These are phyloP conservation scores for Phaedon cochleariae DNA, from an alignment of 2,888 invertebrate genomes.

Conservation along the genomic window DNA sequence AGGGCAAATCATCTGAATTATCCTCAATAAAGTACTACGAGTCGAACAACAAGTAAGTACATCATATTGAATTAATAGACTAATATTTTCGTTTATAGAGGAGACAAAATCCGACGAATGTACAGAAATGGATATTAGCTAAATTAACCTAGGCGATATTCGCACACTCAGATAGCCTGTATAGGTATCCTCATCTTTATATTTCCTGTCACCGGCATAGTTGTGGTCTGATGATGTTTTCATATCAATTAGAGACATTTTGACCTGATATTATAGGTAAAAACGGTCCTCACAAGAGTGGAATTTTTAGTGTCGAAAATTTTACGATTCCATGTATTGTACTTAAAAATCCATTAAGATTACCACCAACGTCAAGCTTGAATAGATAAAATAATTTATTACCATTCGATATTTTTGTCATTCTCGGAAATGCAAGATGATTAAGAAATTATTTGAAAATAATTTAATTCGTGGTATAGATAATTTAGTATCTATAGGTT, in stretches of 20 bases:
- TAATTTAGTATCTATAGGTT: not conserved
- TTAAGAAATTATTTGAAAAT: slow-evolving; percentile 11
- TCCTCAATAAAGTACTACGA: too few species aligned
- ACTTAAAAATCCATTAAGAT: slow-evolving; percentile 40
- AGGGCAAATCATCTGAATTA: too few species aligned
- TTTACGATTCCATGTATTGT: slow-evolving; percentile 33
- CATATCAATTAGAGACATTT: slow-evolving; percentile 19
- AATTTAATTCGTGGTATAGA: not conserved
- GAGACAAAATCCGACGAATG: too few species aligned
- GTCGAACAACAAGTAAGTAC: too few species aligned
- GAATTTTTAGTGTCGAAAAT: slow-evolving; percentile 35
- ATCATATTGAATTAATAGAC: too few species aligned
- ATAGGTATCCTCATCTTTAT: too few species aligned
- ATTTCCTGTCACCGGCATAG: too few species aligned
- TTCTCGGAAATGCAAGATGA: slow-evolving; percentile 15
- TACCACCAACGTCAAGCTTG: slow-evolving; percentile 17
- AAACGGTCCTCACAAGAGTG: slow-evolving; percentile 30
- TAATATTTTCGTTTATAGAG: too few species aligned
- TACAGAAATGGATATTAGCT: too few species aligned
- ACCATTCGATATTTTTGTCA: slow-evolving; percentile 5
- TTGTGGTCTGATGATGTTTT: not conserved
- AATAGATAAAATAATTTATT: slow-evolving; percentile 31
- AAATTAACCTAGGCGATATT: too few species aligned
- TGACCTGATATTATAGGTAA: slow-evolving; percentile 12
- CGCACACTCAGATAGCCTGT: too few species aligned